These are phyloP conservation scores for Sycon ciliatum DNA, from an alignment of 37 sponge, comb jelly and placozoan genomes.

Conservation along the genomic window DNA sequence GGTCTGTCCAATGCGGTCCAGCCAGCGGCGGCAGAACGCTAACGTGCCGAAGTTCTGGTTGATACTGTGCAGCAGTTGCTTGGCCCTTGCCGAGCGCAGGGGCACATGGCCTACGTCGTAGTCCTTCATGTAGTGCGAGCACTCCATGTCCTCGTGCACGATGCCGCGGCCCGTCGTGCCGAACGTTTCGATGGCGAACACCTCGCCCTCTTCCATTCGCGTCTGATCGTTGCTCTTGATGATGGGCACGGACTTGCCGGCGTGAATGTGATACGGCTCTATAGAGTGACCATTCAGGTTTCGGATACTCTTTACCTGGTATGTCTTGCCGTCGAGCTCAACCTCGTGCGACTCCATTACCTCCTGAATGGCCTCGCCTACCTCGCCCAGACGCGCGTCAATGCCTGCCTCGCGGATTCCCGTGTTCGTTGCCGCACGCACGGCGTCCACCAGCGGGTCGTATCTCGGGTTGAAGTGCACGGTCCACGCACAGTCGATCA, in stretches of 20 bases:
- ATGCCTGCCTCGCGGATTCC: constrained; percentile 85
- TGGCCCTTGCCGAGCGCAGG: constrained; percentile 67
- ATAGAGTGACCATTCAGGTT: constrained; percentile 60
- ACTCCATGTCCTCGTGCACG: constrained; percentile 97
- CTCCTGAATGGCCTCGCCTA: constrained; percentile 92
- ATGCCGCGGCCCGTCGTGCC: constrained; percentile 89
- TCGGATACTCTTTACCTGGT: constrained; percentile 49
- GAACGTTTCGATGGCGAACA: constrained; percentile 98
- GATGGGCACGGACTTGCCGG: constrained; percentile 97
- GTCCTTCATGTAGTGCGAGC: constrained; percentile 99
- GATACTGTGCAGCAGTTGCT: constrained; percentile 69
- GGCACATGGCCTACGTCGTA: constrained; percentile 87
- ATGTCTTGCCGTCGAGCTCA: constrained; percentile 83
- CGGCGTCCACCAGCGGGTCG: constrained; percentile 75
- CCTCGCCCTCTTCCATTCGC: constrained; percentile 95
- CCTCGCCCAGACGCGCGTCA: constrained; percentile 88
- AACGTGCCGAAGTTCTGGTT: constrained; percentile 93
- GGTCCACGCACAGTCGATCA: constrained; percentile 98
- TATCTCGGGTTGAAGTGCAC: constrained; percentile 91
- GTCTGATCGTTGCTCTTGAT: constrained; percentile 85
- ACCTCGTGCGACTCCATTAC: constrained; percentile 97
- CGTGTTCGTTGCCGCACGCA: constrained; percentile 83
- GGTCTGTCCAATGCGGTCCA: constrained; percentile 82
- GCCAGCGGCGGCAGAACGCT: constrained; percentile 92
- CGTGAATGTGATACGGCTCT: constrained; percentile 83